These are phyloP conservation scores for Anguilla rostrata DNA, from an alignment of 2,113 vertebrate species.

Conservation along the genomic window DNA sequence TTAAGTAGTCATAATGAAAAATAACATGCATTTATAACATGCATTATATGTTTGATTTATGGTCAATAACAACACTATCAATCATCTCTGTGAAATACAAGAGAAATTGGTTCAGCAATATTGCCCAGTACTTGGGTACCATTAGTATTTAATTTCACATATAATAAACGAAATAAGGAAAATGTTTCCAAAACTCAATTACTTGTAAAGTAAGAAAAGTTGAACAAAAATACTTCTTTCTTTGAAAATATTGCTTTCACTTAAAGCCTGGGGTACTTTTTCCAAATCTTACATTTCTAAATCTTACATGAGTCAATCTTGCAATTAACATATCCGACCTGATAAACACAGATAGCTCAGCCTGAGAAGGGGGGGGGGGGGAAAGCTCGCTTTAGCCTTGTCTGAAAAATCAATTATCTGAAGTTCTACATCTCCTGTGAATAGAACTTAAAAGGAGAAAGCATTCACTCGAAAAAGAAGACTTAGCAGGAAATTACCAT, in stretches of 20 bases:
- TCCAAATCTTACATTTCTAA: background rate
- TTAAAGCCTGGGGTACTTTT: background rate
- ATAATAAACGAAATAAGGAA: background rate
- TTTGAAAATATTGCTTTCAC: slow-evolving; percentile 10
- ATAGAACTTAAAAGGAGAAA: slow-evolving; percentile 2
- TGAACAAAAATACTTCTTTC: background rate
- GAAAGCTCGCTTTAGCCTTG: slow-evolving; percentile 11
- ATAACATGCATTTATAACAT: background rate
- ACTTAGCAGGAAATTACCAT: slow-evolving; percentile 23
- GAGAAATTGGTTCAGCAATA: background rate
- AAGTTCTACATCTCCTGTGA: background rate
- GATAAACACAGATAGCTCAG: background rate
- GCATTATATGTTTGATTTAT: background rate
- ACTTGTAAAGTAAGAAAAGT: background rate
- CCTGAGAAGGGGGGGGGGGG: too few relatives aligned
- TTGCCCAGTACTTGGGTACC: background rate
- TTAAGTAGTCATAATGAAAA: too few relatives aligned
- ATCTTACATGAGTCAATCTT: slow-evolving; percentile 11
- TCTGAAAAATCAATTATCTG: slow-evolving; percentile 11
- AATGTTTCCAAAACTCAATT: slow-evolving; percentile 5
- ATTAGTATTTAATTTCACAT: background rate
- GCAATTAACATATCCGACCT: slow-evolving; percentile 22
- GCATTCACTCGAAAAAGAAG: slow-evolving; percentile 4
- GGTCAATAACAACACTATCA: background rate
- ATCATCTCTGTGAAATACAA: background rate